phyloP scores from a whole-genome alignment of 2,113 vertebrate genomes.

The Corythornis madagascariensis region DNA sequence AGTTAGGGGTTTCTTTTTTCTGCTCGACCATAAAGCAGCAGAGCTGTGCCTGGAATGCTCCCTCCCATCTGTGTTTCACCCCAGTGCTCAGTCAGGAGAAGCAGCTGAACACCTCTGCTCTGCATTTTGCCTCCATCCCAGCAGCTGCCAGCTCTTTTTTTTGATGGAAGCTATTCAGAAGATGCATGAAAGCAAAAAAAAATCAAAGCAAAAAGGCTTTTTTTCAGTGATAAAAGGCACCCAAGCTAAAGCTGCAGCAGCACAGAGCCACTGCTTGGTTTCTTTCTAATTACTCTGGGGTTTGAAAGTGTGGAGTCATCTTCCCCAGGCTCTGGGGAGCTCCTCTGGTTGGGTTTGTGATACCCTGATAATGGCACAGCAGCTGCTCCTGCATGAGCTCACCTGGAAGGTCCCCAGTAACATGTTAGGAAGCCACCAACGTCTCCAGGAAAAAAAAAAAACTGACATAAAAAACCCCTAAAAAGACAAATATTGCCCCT shows the following conservation, averaged over 20 bases:
- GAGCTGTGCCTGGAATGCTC: neutral
- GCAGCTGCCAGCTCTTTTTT: constrained; percentile 27
- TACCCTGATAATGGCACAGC: neutral
- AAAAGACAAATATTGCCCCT: constrained; percentile 6
- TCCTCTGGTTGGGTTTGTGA: neutral
- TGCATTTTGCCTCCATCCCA: neutral
- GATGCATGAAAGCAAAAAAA: neutral
- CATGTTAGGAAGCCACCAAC: neutral
- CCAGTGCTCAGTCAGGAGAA: neutral
- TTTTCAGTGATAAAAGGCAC: neutral
- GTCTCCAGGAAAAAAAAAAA: neutral
- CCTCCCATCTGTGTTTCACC: neutral
- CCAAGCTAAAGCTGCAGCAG: neutral
- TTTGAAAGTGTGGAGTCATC: constrained; percentile 1
- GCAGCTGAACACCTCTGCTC: neutral
- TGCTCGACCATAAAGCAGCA: neutral
- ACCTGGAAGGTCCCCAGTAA: neutral
- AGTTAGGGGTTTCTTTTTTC: too few species aligned
- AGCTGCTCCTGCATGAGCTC: neutral
- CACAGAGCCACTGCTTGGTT: neutral
- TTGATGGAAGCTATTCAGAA: neutral
- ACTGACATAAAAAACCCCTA: too few species aligned
- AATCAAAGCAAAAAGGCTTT: neutral
- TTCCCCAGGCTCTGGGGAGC: neutral
- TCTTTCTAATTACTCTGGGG: constrained; percentile 10